Evolutionary conservation across 2,888 invertebrate genomes (phyloP).

Genomic region (Graphium colonna): DNA sequence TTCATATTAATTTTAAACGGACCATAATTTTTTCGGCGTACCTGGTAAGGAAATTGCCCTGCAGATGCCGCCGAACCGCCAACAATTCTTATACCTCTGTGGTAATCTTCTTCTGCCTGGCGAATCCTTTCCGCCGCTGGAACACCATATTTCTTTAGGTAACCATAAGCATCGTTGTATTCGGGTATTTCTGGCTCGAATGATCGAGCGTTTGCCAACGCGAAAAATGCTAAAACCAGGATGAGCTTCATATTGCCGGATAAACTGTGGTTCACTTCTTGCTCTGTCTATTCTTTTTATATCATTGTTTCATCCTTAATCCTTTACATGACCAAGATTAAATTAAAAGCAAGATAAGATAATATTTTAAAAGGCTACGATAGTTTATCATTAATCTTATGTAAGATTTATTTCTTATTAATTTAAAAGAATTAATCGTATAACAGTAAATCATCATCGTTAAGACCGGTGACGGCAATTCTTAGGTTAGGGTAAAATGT

Average conservation of each 20-base stretch:
- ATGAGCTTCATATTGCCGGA: slow-evolving; percentile 30
- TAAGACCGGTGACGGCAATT: too few species aligned
- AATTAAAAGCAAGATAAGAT: too few species aligned
- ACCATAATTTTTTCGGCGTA: slow-evolving; percentile 22
- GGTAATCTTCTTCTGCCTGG: slow-evolving; percentile 37
- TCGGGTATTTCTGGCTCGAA: slow-evolving; percentile 25
- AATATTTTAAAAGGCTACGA: too few species aligned
- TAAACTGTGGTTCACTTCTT: neutral
- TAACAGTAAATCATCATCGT: too few species aligned
- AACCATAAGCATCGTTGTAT: slow-evolving; percentile 39
- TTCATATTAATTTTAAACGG: neutral
- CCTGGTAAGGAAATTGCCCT: slow-evolving; percentile 46
- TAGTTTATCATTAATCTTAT: too few species aligned
- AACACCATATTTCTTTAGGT: slow-evolving; percentile 44
- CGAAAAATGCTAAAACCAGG: slow-evolving; percentile 27
- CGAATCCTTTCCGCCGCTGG: slow-evolving; percentile 43
- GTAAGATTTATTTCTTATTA: too few species aligned
- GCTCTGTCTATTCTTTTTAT: too few species aligned
- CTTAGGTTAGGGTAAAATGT: too few species aligned
- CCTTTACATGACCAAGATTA: too few species aligned
- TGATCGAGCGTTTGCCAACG: slow-evolving; percentile 30
- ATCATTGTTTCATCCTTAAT: too few species aligned
- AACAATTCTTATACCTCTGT: slow-evolving; percentile 35
- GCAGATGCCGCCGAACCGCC: slow-evolving; percentile 40
- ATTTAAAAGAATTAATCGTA: too few species aligned